Conservation (phyloP, 2,113 vertebrate genomes). For the Micromys minutus region DNA sequence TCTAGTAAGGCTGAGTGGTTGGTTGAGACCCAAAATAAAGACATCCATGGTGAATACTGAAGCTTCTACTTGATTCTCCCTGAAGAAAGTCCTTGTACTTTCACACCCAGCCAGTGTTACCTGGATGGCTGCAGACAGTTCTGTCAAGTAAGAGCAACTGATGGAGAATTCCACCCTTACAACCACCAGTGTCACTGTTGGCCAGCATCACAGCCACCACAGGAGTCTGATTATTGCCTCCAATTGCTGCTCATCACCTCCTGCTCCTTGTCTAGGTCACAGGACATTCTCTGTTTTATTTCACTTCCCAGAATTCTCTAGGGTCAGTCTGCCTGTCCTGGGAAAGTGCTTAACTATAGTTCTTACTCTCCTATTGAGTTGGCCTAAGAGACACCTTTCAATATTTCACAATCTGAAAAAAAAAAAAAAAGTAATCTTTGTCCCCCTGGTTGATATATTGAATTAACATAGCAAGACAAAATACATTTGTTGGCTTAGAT, state of each 20-base stretch:
- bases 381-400: background rate
- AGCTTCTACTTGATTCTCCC: background rate
- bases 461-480: background rate
- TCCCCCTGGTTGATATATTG: background rate
- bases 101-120: background rate
- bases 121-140: background rate
- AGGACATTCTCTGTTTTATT: background rate
- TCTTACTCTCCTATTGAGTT: background rate
- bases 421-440: background rate
- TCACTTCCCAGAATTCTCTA: background rate
- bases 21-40: constrained; percentile 26
- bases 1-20: background rate
- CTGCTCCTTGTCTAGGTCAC: background rate
- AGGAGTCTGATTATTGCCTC: background rate
- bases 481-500: background rate
- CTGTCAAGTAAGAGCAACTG: background rate
- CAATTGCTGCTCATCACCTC: background rate
- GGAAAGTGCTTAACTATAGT: background rate
- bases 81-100: background rate
- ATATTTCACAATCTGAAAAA: constrained; percentile 21
- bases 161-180: background rate
- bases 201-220: background rate
- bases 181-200: background rate
- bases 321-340: background rate
- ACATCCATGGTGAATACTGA: background rate